These are phyloP conservation scores for Molossus alvarezi DNA, from an alignment of 2,797 vertebrate species.

Conservation along the genomic window DNA sequence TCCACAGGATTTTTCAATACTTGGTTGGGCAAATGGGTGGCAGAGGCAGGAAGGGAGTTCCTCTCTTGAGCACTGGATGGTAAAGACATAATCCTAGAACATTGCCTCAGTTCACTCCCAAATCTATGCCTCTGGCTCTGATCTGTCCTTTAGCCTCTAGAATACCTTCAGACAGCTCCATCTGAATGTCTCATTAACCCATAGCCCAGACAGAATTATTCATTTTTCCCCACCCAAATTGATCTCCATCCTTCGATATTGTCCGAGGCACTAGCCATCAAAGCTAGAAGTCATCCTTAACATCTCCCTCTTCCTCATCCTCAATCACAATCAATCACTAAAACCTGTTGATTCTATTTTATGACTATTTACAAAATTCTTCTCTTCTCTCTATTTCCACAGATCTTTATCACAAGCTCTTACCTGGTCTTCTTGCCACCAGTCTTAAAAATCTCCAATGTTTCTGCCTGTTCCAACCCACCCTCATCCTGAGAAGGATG, in stretches of 20 bases:
- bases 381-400: background rate
- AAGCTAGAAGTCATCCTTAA: background rate
- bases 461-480: background rate
- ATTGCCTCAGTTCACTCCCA: background rate
- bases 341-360: background rate
- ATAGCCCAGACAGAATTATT: background rate
- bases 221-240: background rate
- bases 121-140: background rate
- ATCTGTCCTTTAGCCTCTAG: background rate
- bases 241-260: background rate
- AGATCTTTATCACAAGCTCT: background rate
- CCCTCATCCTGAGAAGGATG: background rate
- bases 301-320: background rate
- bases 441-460: background rate
- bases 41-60: background rate
- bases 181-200: background rate
- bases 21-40: background rate
- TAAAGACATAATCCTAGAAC: background rate
- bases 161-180: background rate
- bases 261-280: background rate
- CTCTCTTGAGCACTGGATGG: background rate
- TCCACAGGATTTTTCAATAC: background rate
- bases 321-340: background rate
- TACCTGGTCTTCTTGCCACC: background rate
- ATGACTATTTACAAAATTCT: background rate